Conservation (phyloP, 2,797 vertebrate genomes). For the Mormyrops attenuatus region DNA sequence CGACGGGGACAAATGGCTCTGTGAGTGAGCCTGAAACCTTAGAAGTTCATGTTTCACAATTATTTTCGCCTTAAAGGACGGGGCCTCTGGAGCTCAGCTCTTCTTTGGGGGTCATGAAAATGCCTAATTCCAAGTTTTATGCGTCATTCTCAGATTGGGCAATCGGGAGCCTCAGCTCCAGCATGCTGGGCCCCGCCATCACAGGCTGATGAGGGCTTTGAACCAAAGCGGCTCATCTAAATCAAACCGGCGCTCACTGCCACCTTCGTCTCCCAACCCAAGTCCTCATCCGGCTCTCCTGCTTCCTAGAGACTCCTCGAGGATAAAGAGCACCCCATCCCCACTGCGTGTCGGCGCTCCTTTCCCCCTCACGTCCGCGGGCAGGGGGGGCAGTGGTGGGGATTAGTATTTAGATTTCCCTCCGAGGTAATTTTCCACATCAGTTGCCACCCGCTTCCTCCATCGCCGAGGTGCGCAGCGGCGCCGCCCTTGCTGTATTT, state of each 20-base stretch:
- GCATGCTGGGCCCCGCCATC: not conserved
- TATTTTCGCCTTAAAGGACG: not conserved
- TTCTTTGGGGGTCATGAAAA: slow-evolving; percentile 9
- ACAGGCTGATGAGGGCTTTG: not conserved
- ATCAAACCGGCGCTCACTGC: not conserved
- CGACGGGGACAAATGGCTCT: not conserved
- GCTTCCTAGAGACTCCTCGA: not conserved
- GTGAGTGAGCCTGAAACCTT: not conserved
- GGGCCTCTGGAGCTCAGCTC: not conserved
- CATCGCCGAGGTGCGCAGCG: not conserved
- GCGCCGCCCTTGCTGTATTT: not conserved
- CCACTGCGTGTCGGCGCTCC: not conserved
- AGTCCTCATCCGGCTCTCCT: not conserved
- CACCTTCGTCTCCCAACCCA: not conserved
- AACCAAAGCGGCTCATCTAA: not conserved
- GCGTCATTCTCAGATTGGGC: not conserved
- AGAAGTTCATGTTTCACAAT: not conserved
- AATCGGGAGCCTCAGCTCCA: not conserved
- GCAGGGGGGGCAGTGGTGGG: not conserved
- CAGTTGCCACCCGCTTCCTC: slow-evolving; percentile 9
- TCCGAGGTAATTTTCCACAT: slow-evolving; percentile 30
- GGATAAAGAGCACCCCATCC: not conserved
- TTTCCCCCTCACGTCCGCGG: not conserved
- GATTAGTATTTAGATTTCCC: slow-evolving; percentile 31
- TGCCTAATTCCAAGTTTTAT: not conserved